Base-by-base conservation (phyloP, 2,888 invertebrate genomes). In the Gryllus longicercus region DNA sequence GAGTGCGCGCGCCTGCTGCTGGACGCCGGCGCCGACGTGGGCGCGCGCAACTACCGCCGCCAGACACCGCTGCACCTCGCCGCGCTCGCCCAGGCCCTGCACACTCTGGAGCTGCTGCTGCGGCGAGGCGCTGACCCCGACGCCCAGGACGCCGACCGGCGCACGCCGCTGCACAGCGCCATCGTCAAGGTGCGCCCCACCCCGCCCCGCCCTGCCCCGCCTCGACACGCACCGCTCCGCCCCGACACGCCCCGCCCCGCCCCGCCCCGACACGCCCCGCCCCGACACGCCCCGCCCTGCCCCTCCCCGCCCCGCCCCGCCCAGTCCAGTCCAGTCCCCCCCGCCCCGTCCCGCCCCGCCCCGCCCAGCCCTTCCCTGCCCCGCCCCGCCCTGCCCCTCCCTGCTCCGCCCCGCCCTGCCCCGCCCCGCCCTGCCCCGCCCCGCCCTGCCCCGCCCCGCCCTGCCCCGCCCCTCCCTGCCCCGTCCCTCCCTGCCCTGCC, bases 41-140 rank as follows among this genome's bases (percentile, higher is more conserved):
- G 93, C 78, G 93, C 94, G 82, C 89, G 92, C 82, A 94, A 95
- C 0, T 85, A 89, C 2, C 91, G 91, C 38, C 91, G 92, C 81
- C 95, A 96, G 87, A 95, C 95, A 0, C 93, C 96, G 0, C 88
- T 97, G 80, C 97, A 97, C 86, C 87, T 96, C 82, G 96, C 96
- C 8, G 92, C 94, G 11, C 87, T 95, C 81, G 92, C 94, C 0
- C 95, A 95, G 87, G 93, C 94, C 49, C 88, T 92, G 0, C 95
- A 95, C 87, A 93, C 93, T 0, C 89, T 95, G 4, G 93, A 95
- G 82, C 84, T 93, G 5, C 88, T 96, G 10, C 90, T 96, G 23
- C 89, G 89, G 50, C 89, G 90, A 82, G 91, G 91, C 1, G 93
- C 92, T 0, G 89, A 90, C 84, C 92, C 91, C 0, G 91, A 92